Evolutionary conservation across 2,888 invertebrate species (phyloP).

Genomic region (Tortrix viridana): DNA sequence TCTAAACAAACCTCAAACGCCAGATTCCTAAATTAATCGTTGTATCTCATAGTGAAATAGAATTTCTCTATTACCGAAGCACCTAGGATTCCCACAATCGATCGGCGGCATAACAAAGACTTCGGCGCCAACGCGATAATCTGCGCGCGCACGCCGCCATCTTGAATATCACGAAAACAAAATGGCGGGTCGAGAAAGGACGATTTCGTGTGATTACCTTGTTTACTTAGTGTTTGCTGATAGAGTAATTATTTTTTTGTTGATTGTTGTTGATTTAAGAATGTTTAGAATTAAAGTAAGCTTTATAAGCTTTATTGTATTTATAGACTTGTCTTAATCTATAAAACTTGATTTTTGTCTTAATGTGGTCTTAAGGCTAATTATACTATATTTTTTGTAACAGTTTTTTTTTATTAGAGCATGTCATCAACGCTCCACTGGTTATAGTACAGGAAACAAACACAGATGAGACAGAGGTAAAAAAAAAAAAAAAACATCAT

Average conservation of each 20-base stretch:
- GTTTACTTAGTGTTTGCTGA: background rate
- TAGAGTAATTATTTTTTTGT: background rate
- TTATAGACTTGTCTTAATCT: too few species aligned
- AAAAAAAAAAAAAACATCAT: too few species aligned
- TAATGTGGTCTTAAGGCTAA: too few species aligned
- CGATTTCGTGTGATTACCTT: background rate
- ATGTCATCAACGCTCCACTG: too few species aligned
- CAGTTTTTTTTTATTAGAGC: too few species aligned
- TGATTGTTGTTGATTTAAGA: background rate
- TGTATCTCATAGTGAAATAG: slow-evolving; percentile 18
- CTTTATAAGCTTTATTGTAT: too few species aligned
- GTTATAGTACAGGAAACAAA: too few species aligned
- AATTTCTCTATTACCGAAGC: slow-evolving; percentile 23
- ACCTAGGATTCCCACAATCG: slow-evolving; percentile 32
- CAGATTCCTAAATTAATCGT: too few species aligned
- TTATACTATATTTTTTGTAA: too few species aligned
- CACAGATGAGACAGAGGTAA: too few species aligned
- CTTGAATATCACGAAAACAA: slow-evolving; percentile 34
- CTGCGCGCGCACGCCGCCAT: slow-evolving; percentile 32
- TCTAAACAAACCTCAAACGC: too few species aligned
- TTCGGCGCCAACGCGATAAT: slow-evolving; percentile 33
- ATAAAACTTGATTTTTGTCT: too few species aligned
- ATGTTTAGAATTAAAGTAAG: background rate
- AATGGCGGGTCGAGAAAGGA: slow-evolving; percentile 18
- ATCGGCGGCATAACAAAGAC: slow-evolving; percentile 30